Percentiles rank a stretch among this genome's conserved stretches.
These are phyloP conservation scores for Chrosomus eos DNA, from an alignment of 2,797 vertebrate genomes.

Conservation along the genomic window DNA sequence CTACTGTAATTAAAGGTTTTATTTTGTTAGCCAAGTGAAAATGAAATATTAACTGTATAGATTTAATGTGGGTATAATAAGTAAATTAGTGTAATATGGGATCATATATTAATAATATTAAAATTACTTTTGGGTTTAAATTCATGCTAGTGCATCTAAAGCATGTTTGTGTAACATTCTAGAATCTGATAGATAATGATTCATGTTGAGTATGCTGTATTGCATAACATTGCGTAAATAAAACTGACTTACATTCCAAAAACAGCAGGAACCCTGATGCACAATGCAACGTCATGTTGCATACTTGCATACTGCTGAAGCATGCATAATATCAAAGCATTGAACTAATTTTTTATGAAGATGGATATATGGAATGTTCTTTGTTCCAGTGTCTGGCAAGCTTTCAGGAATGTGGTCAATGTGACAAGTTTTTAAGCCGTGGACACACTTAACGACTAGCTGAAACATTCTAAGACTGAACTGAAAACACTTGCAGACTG, in stretches of 20 bases:
- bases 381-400: slow-evolving; percentile 27
- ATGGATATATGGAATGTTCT: slow-evolving; percentile 3
- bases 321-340: neutral
- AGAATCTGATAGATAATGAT: slow-evolving; percentile 16
- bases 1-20: neutral
- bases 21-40: neutral
- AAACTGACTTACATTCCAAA: neutral
- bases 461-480: too few species aligned
- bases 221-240: slow-evolving; percentile 20
- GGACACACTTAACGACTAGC: too few species aligned
- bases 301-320: neutral
- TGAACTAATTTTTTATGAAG: neutral
- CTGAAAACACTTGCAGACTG: too few species aligned
- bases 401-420: slow-evolving; percentile 47
- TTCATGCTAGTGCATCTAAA: neutral
- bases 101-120: neutral
- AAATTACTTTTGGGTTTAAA: neutral
- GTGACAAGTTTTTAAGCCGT: slow-evolving; percentile 24
- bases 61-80: neutral
- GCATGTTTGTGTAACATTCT: neutral
- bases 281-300: neutral
- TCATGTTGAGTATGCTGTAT: slow-evolving; percentile 21
- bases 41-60: neutral
- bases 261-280: neutral
- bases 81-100: neutral